phyloP scores from a whole-genome alignment of 2,113 vertebrate species.

The Fregetta grallaria region DNA sequence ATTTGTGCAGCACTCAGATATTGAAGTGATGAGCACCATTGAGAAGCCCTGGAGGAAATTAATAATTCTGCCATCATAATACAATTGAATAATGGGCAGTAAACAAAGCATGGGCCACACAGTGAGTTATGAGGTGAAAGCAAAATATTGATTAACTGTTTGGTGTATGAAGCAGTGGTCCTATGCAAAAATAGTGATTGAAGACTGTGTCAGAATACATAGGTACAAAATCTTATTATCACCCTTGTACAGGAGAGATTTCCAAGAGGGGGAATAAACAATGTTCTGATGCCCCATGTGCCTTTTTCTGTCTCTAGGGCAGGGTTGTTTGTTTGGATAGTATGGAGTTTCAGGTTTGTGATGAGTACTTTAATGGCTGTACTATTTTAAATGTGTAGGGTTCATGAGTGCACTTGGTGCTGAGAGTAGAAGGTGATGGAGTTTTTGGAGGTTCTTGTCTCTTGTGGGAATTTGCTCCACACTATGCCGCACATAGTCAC shows the following conservation, averaged over 20 bases:
- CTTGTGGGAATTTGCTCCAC: neutral
- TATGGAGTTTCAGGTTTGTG: neutral
- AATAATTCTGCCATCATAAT: conserved; percentile 2
- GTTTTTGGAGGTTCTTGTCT: neutral
- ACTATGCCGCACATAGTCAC: neutral
- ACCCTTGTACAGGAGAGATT: neutral
- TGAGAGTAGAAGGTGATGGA: neutral
- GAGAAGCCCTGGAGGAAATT: neutral
- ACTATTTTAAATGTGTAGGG: neutral
- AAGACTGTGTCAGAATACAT: neutral
- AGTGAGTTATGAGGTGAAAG: conserved; percentile 20
- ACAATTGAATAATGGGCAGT: neutral
- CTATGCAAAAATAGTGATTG: neutral
- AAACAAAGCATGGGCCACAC: neutral
- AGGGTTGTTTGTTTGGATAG: neutral
- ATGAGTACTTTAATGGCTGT: neutral
- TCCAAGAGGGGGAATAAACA: neutral
- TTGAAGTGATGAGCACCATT: neutral
- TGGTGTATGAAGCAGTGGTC: neutral
- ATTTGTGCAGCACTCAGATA: neutral
- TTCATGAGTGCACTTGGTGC: neutral
- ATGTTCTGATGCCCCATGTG: neutral
- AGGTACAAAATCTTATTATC: neutral
- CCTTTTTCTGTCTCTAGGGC: neutral
- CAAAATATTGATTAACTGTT: conserved; percentile 2